Evolutionary conservation across 2,888 invertebrate species (phyloP).

Genomic region (Griposia aprilina): DNA sequence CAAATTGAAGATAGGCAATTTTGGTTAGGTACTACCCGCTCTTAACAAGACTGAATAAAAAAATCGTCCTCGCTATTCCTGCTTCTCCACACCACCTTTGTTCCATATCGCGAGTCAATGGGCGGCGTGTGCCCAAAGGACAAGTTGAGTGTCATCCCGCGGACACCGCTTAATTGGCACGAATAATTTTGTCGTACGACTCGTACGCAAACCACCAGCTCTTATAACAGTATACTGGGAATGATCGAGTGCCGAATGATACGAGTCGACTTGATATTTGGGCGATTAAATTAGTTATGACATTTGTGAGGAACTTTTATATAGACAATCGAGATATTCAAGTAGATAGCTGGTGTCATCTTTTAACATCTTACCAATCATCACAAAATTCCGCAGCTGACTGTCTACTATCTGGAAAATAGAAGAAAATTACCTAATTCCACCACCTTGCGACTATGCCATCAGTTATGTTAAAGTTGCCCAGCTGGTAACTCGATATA

Average conservation of each 20-base stretch:
- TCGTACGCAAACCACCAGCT: conserved; percentile 57
- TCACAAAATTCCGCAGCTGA: too few species aligned
- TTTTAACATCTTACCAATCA: too few species aligned
- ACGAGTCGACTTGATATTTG: conserved; percentile 30
- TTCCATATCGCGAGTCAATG: conserved; percentile 72
- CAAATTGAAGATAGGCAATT: too few species aligned
- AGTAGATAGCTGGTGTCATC: background rate
- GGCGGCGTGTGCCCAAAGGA: conserved; percentile 79
- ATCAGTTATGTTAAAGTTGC: too few species aligned
- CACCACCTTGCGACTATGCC: too few species aligned
- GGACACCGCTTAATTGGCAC: conserved; percentile 78
- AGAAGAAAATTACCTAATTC: too few species aligned
- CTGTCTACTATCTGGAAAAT: too few species aligned
- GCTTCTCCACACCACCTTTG: conserved; percentile 65
- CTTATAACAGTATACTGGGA: conserved; percentile 78
- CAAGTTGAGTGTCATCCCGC: conserved; percentile 78
- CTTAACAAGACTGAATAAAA: background rate
- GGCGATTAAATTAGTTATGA: conserved; percentile 8
- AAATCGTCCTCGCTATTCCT: background rate
- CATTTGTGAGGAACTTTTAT: background rate
- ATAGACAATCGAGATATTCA: background rate
- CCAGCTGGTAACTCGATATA: background rate
- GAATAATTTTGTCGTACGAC: conserved; percentile 74
- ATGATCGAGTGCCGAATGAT: conserved; percentile 66
- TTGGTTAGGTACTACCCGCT: too few species aligned